Conservation (phyloP, 2,113 vertebrate genomes). For the Gopherus evgoodei region DNA sequence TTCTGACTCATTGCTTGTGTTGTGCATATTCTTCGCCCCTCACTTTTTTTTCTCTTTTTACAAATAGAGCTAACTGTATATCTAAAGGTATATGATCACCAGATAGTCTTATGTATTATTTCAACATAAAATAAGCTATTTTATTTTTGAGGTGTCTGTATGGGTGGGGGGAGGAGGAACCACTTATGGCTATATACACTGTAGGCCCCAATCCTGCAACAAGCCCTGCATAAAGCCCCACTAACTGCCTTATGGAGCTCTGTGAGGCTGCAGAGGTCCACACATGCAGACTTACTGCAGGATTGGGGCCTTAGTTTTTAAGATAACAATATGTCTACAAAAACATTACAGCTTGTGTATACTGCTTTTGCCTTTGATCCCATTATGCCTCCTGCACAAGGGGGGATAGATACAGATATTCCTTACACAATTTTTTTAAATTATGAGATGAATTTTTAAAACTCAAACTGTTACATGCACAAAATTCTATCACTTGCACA, state of each 20-base stretch:
- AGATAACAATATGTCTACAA: neutral
- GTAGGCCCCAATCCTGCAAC: too few species aligned
- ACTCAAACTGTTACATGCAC: neutral
- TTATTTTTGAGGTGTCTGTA: too few species aligned
- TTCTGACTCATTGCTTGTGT: neutral
- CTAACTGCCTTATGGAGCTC: too few species aligned
- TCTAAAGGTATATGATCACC: neutral
- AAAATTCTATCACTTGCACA: too few species aligned
- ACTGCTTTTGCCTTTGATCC: too few species aligned
- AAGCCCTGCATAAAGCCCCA: too few species aligned
- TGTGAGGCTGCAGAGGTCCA: too few species aligned
- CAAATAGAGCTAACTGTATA: neutral
- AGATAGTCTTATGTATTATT: neutral
- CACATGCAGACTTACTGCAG: neutral
- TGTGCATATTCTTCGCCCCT: neutral
- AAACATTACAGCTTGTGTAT: neutral
- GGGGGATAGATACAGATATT: neutral
- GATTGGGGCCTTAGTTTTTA: neutral
- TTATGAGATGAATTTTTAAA: neutral
- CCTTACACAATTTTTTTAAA: neutral
- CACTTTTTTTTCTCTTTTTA: neutral
- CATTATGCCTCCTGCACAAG: too few species aligned
- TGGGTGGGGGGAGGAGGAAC: too few species aligned
- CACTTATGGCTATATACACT: too few species aligned
- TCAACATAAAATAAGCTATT: too few species aligned